Evolutionary conservation across 2,888 invertebrate genomes (phyloP), one percentile per base, ranked within the genome.

Genomic region (Leptopilina myrica): DNA sequence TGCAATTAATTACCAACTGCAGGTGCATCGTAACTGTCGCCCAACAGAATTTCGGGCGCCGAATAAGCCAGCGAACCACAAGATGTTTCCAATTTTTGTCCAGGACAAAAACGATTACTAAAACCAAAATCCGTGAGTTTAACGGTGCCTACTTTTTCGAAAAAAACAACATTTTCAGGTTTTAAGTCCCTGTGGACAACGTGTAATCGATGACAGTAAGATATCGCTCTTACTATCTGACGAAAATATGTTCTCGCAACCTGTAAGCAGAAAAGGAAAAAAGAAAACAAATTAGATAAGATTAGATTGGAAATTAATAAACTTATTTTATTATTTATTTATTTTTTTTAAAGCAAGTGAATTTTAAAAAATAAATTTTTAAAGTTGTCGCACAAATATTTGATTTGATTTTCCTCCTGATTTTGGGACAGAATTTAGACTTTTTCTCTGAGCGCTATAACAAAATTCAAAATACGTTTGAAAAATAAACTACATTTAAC

Each of bases 91-190:
- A 99, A 92, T 91, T 98, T 98, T 92, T 98, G 97, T 76, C 99
- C 99, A 33, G 99, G 99, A 90, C 96, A 97, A 92, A 97, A 97
- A 92, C 96, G 96, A 93, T 99, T 99, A 93, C 99, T 99, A 89
- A 96, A 96, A 85, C 98, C 99, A 93, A 99, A 99, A 93, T 99
- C 99, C 82, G 99, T 99, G 90, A 99, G 94, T 93, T 99, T 99
- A 53, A 99, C 99, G 91, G 98, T 95, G 79, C 98, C 98, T 88
- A 97, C 93, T 93, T 98, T 98, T 92, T 99, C 98, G 92, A 99
- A 99, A 93, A 99, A 99, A 76, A 99, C 98, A 80, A 99, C 99
- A 93, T 99, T 99, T 93, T 99, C 99, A 14, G 99, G 99, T 93
- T 99, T 99, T 85, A 99, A 94, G 93, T 99, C 99, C 85, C 99